Evolutionary conservation across 2,113 vertebrate species (phyloP).

Genomic region (Dolichallabes microphthalmus): DNA sequence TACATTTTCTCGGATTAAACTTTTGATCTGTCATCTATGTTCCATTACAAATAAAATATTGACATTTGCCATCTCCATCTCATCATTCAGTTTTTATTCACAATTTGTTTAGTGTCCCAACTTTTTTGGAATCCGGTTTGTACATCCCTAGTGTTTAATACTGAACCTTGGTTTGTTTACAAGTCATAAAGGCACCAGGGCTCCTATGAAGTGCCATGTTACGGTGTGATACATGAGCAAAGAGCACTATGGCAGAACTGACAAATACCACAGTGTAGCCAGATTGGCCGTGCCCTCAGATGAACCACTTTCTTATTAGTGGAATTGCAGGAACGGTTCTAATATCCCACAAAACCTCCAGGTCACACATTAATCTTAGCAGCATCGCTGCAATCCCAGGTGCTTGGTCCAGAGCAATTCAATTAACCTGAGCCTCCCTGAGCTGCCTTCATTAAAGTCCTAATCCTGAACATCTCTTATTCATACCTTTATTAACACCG

Average conservation of each 20-base stretch:
- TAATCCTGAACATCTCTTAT: neutral
- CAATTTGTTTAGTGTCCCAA: too few relatives aligned
- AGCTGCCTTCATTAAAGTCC: neutral
- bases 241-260: constrained; percentile 41
- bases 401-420: constrained; percentile 37
- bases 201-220: neutral
- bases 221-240: neutral
- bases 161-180: constrained; percentile 32
- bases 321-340: neutral
- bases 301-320: constrained; percentile 29
- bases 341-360: constrained; percentile 7
- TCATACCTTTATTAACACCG: neutral
- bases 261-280: constrained; percentile 29
- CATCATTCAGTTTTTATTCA: too few relatives aligned
- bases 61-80: too few relatives aligned
- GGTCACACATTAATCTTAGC: constrained; percentile 36
- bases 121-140: too few relatives aligned
- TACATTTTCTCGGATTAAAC: too few relatives aligned
- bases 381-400: constrained; percentile 28
- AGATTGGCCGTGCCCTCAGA: constrained; percentile 9
- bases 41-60: too few relatives aligned
- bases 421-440: constrained; percentile 40
- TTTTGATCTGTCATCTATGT: too few relatives aligned
- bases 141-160: neutral
- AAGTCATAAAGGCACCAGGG: neutral